These are phyloP conservation scores for Benthosema pterotum DNA, from an alignment of 2,797 vertebrate genomes.

Conservation along the genomic window DNA sequence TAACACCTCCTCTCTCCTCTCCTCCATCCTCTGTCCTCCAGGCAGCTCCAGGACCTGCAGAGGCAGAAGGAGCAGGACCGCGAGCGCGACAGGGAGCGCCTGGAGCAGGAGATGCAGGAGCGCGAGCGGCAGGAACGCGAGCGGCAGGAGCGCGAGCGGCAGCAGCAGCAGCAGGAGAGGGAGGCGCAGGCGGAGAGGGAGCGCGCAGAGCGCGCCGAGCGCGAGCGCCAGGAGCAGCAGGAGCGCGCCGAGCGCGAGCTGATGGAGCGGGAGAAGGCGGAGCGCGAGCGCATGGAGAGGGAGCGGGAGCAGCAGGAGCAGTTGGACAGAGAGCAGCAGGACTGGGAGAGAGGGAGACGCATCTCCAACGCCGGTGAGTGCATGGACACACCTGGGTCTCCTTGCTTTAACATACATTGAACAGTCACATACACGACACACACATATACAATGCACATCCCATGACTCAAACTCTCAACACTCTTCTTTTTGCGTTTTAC, in stretches of 20 bases:
- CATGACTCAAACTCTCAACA: background rate
- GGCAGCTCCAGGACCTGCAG: slow-evolving; percentile 88
- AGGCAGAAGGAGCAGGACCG: slow-evolving; percentile 84
- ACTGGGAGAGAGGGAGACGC: slow-evolving; percentile 93
- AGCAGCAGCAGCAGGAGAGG: slow-evolving; percentile 67
- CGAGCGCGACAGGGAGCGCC: slow-evolving; percentile 80
- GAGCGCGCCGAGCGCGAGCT: slow-evolving; percentile 82
- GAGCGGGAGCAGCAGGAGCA: slow-evolving; percentile 81
- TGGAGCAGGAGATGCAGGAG: slow-evolving; percentile 84
- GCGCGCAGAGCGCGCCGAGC: slow-evolving; percentile 76
- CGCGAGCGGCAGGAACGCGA: slow-evolving; percentile 76
- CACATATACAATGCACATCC: background rate
- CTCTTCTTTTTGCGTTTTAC: too few species aligned
- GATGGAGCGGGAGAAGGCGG: slow-evolving; percentile 69
- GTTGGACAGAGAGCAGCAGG: slow-evolving; percentile 87
- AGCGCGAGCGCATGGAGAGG: slow-evolving; percentile 72
- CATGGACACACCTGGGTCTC: background rate
- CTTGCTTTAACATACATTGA: slow-evolving; percentile 2
- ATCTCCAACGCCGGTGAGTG: slow-evolving; percentile 90
- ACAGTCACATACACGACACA: slow-evolving; percentile 4
- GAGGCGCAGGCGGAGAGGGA: slow-evolving; percentile 62
- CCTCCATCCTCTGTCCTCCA: slow-evolving; percentile 37
- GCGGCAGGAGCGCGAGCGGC: slow-evolving; percentile 77
- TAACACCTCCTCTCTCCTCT: background rate
- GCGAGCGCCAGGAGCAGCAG: slow-evolving; percentile 66